Evolutionary conservation across 1,140 invertebrate genomes (phyloP), one percentile per base, ranked within the genome.

Genomic region (Drosophila guanche): DNA sequence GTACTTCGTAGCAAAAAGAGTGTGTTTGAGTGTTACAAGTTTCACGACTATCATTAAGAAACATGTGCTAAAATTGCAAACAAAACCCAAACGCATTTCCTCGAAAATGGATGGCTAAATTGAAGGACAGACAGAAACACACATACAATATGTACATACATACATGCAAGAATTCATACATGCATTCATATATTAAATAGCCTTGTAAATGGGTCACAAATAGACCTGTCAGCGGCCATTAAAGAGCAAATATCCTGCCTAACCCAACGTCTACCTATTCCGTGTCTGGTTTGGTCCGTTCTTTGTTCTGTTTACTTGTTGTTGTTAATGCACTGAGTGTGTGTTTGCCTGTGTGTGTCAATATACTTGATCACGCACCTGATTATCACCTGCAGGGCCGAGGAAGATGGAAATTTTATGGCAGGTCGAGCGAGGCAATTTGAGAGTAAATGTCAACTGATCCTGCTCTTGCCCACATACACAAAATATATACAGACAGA

Each of bases 201-300:
- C 37, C 70, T 68, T 76, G 52, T 60, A 70, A 79, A 79, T 76
- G 58, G 63, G 56, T 47, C 54, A 42, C 69, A 86, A 81, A 86
- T 75, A 75, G 83, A 88, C 62, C 78, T 86, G 81, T 86, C 83
- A 81, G 65, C 83, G 62, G 60, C 77, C 81, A 88, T 86, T 85
- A 75, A 75, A 42, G 14, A 40, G 29, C 41, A 43, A 43, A 73
- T 50, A 14, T 37, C 23, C 20, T 27, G 43, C 12, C 23, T 16
- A 5, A 48, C 7, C 23, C 48, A 2, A 42, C 48, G 61, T 59
- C 63, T 78, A 78, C 71, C 65, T 79, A 70, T 70, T n/a, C 40
- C 51, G 27, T 7, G 37, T 29, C 22, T 20, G 41, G 41, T 22
- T 16, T n/a, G 41, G 41, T 29, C 12, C 40, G 46, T 33, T 65